Evolutionary conservation across 2,888 invertebrate genomes (phyloP).

Genomic region (Pseudeuparius sepicola): DNA sequence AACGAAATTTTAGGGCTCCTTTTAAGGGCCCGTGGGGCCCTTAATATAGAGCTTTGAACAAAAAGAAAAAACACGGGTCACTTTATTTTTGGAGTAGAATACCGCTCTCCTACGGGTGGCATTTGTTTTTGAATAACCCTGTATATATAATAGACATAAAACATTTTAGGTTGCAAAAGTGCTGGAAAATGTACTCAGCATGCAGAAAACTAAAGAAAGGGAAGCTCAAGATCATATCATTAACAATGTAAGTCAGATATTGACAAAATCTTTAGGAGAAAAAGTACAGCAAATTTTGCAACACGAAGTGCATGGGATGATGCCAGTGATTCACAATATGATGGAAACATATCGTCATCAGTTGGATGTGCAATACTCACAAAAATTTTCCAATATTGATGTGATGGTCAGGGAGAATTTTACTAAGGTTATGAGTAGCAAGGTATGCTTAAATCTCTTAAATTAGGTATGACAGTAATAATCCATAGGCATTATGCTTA

Average conservation of each 20-base stretch:
- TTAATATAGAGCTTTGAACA: no score
- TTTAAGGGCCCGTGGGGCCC: no score
- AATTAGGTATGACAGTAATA: conserved; percentile 1
- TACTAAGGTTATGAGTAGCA: conserved; percentile 66
- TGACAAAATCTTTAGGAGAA: conserved; percentile 34
- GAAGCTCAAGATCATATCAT: no score
- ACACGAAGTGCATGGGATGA: conserved; percentile 44
- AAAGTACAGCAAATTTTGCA: conserved; percentile 47
- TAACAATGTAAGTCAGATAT: no score
- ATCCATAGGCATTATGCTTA: no score
- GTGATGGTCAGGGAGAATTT: conserved; percentile 69
- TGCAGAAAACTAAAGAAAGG: conserved; percentile 41
- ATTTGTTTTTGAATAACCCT: no score
- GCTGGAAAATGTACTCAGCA: conserved; percentile 34
- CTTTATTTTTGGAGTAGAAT: no score
- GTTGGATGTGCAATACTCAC: conserved; percentile 61
- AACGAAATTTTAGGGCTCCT: no score
- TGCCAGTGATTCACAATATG: conserved; percentile 52
- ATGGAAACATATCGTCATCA: conserved; percentile 66
- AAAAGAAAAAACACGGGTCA: no score
- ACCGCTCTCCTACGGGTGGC: no score
- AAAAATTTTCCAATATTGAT: conserved; percentile 65
- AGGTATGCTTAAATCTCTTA: conserved; percentile 44
- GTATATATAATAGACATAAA: no score
- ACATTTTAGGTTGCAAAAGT: no score